phyloP scores from a whole-genome alignment of 1,140 invertebrate species.

The Leptopilina boulardi region DNA sequence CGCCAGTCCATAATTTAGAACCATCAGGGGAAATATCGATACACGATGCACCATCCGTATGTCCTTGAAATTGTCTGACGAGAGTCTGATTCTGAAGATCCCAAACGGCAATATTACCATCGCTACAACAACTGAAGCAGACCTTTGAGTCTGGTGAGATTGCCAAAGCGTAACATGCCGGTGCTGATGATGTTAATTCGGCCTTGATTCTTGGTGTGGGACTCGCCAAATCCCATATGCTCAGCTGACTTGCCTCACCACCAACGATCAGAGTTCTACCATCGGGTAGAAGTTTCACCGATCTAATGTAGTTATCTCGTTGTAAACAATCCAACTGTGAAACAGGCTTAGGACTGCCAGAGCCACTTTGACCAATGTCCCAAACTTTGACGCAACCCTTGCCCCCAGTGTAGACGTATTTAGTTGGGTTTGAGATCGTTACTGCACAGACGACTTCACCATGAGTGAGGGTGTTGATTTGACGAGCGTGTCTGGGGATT shows the following conservation, averaged over 20 bases:
- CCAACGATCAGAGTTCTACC: constrained; percentile 93
- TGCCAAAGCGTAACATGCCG: constrained; percentile 92
- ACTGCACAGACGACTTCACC: constrained; percentile 95
- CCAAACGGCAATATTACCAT: constrained; percentile 98
- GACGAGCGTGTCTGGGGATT: constrained; percentile 93
- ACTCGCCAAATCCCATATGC: constrained; percentile 92
- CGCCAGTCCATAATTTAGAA: constrained; percentile 97
- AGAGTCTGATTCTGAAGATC: constrained; percentile 95
- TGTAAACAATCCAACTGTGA: constrained; percentile 90
- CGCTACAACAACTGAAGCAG: constrained; percentile 98
- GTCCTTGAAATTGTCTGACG: constrained; percentile 94
- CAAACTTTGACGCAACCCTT: constrained; percentile 96
- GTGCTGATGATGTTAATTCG: constrained; percentile 95
- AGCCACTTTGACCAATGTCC: constrained; percentile 85
- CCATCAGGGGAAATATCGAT: constrained; percentile 98
- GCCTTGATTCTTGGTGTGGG: constrained; percentile 93
- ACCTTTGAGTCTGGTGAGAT: constrained; percentile 94
- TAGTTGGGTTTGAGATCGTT: constrained; percentile 92
- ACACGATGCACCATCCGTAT: constrained; percentile 97
- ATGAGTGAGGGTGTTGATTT: constrained; percentile 94
- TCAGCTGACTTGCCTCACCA: constrained; percentile 92
- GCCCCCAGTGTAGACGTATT: constrained; percentile 98
- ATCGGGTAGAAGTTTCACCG: constrained; percentile 94
- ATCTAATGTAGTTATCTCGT: constrained; percentile 93
- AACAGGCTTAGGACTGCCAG: constrained; percentile 82